Percentiles rank a stretch among this genome's conserved stretches.
Conservation (phyloP, 2,888 invertebrate species). For the Chaitophorus viminalis region DNA sequence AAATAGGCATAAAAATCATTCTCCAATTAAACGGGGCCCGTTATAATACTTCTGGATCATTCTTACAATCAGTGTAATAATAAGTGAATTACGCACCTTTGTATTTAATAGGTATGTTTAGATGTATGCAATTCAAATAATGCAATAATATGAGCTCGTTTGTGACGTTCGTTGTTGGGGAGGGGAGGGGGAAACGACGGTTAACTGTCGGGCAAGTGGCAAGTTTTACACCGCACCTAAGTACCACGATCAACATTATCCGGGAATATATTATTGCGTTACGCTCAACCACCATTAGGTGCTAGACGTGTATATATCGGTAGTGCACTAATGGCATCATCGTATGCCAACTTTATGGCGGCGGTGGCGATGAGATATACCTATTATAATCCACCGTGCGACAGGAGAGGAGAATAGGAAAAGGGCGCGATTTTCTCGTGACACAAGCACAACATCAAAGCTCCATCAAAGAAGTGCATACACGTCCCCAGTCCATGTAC, state of each 20-base stretch:
- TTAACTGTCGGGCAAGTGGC: not conserved
- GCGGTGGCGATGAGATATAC: not conserved
- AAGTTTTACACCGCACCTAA: not conserved
- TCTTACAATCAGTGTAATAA: too few relatives aligned
- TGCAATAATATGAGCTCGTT: not conserved
- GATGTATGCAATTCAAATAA: too few relatives aligned
- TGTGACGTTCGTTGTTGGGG: not conserved
- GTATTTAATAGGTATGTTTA: too few relatives aligned
- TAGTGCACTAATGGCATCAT: not conserved
- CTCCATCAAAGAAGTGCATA: slow-evolving; percentile 20
- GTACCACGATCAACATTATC: not conserved
- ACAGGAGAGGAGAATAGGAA: not conserved
- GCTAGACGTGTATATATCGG: not conserved
- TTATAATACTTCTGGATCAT: too few relatives aligned
- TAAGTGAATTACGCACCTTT: too few relatives aligned
- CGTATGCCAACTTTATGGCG: slow-evolving; percentile 22
- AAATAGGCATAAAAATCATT: too few relatives aligned
- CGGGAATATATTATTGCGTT: too few relatives aligned
- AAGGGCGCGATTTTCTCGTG: slow-evolving; percentile 17
- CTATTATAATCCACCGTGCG: not conserved
- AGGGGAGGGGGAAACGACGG: not conserved
- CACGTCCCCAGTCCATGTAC: not conserved
- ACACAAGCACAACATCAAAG: slow-evolving; percentile 39
- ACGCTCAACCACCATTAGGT: not conserved
- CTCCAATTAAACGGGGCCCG: too few relatives aligned